Conservation (phyloP, 2,113 vertebrate genomes). For the Corydoras sp. region DNA sequence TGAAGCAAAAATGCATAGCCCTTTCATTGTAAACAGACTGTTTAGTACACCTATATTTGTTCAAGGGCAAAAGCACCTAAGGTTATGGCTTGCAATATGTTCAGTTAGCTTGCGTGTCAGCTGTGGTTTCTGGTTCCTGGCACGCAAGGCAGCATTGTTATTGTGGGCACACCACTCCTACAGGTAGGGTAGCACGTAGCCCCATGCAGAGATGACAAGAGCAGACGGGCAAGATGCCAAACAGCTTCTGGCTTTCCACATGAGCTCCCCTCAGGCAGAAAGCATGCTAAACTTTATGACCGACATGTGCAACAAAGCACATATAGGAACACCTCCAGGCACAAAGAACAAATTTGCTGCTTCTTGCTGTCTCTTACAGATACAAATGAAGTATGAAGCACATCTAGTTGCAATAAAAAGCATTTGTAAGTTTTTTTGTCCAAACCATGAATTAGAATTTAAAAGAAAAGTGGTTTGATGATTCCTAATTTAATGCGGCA, state of each 20-base stretch:
- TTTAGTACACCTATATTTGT: background rate
- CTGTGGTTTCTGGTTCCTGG: slow-evolving; percentile 31
- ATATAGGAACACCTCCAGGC: slow-evolving; percentile 42
- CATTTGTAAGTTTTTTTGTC: too few relatives aligned
- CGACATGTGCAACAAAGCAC: slow-evolving; percentile 58
- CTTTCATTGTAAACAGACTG: too few relatives aligned
- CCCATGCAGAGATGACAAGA: slow-evolving; percentile 38
- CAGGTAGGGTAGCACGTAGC: slow-evolving; percentile 51
- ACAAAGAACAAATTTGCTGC: slow-evolving; percentile 43
- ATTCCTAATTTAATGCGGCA: too few relatives aligned
- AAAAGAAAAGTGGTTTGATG: too few relatives aligned
- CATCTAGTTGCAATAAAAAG: too few relatives aligned
- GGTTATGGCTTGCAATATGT: slow-evolving; percentile 21
- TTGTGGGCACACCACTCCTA: slow-evolving; percentile 30
- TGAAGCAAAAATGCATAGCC: too few relatives aligned
- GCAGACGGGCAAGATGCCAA: slow-evolving; percentile 54
- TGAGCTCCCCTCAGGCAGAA: slow-evolving; percentile 35
- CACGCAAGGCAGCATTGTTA: slow-evolving; percentile 33
- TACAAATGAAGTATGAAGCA: background rate
- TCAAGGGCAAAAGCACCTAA: slow-evolving; percentile 18
- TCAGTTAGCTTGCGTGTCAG: slow-evolving; percentile 20
- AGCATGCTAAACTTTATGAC: slow-evolving; percentile 44
- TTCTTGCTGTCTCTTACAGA: slow-evolving; percentile 14
- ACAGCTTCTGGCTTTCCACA: slow-evolving; percentile 54
- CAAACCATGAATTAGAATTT: too few relatives aligned